Evolutionary conservation across 2,113 vertebrate genomes (phyloP), one percentile per base, ranked within the genome.

Genomic region (Indicator maculatus): DNA sequence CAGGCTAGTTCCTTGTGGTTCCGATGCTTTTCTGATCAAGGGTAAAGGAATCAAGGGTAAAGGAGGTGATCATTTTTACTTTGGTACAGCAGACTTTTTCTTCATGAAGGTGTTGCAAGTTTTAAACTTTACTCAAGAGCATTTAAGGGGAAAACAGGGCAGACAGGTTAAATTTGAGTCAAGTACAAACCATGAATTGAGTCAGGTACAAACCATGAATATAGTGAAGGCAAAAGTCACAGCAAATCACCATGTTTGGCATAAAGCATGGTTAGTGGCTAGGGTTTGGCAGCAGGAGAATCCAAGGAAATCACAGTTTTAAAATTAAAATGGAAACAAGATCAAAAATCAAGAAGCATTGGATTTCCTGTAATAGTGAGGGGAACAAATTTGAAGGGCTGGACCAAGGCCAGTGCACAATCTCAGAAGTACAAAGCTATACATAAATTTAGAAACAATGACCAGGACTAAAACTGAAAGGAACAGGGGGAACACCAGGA

Each of bases 401-500:
- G 20, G 9, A 91, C 17, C 9, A 78, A 76, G 44, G 44, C 8
- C 20, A 59, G 11, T 10, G 2, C 5, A 8, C 61, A 16, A 70
- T 53, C 60, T 79, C n/a, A 76, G 63, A 67, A 87, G 17, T 11
- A 79, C 44, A 75, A 75, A 44, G 4, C 23, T 44, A 11, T 61
- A 17, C n/a, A 78, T 20, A 11, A 6, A 58, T 87, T 75, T 69
- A 33, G 17, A 72, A 9, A 41, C 16, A 41, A 90, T 39, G 4
- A 72, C 12, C 18, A 58, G 23, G 3, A 93, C 1, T 52, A 65
- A 78, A 36, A 11, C 3, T 38, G 7, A 86, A 17, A 3, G 41
- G 58, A 5, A 67, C 0, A 1, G 5, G 3, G 5, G 38, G 2
- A 47, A 58, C 17, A 26, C 3, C 8, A 52, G 6, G 9, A 58